phyloP scores from a whole-genome alignment of 2,797 vertebrate genomes.

The Sebastolobus altivelis region DNA sequence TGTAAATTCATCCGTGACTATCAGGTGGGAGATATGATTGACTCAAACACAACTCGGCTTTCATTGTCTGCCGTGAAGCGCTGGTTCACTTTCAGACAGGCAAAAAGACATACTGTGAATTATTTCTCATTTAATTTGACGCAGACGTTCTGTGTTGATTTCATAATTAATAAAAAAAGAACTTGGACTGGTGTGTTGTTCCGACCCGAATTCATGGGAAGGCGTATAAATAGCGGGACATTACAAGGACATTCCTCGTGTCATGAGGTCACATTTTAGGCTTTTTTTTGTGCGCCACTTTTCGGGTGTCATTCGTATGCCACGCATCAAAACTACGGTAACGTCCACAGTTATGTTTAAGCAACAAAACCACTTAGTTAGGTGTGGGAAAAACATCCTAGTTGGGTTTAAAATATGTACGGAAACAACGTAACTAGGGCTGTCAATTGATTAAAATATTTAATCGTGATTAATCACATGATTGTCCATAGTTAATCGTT shows the following conservation, averaged over 20 bases:
- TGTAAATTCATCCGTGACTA: slow-evolving; percentile 30
- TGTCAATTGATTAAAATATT: too few species aligned
- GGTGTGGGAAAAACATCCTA: too few species aligned
- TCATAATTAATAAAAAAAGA: background rate
- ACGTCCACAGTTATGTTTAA: too few species aligned
- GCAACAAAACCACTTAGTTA: too few species aligned
- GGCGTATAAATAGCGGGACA: background rate
- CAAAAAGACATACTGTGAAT: background rate
- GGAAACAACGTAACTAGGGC: too few species aligned
- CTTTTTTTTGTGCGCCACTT: background rate
- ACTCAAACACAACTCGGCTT: slow-evolving; percentile 21
- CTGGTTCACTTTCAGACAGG: slow-evolving; percentile 1
- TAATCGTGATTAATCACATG: too few species aligned
- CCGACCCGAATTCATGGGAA: background rate
- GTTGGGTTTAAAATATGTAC: too few species aligned
- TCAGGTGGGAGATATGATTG: slow-evolving; percentile 35
- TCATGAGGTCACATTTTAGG: background rate
- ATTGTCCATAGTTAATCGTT: too few species aligned
- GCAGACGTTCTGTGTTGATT: background rate
- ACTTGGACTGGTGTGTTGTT: background rate
- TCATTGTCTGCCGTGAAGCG: slow-evolving; percentile 27
- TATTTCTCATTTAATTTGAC: background rate
- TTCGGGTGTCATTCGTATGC: too few species aligned
- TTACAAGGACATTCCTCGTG: background rate
- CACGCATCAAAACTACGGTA: too few species aligned